Conservation (phyloP, 2,113 vertebrate genomes). For the Myiagra hebetior region DNA sequence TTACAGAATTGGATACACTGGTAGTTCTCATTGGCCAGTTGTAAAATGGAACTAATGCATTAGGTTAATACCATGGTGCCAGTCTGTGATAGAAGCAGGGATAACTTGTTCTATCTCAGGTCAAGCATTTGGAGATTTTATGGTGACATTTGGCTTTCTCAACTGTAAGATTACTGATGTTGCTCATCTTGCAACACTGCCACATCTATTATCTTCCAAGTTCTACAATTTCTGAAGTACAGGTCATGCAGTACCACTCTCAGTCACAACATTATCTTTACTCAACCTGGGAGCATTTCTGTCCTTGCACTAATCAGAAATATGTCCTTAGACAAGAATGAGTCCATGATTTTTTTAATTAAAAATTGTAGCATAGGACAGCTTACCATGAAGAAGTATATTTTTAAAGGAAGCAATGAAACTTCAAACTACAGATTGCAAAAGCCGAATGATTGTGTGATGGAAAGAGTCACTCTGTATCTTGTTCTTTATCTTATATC, state of each 20-base stretch:
- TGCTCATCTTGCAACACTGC: neutral
- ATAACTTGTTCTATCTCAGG: neutral
- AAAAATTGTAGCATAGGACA: neutral
- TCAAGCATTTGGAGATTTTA: neutral
- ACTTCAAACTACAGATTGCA: neutral
- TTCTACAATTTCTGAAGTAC: neutral
- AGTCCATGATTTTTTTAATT: neutral
- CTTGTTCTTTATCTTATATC: neutral
- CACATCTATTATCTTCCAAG: neutral
- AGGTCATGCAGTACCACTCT: neutral
- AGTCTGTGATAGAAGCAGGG: neutral
- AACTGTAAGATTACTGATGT: neutral
- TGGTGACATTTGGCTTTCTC: neutral
- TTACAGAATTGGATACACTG: neutral
- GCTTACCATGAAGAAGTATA: neutral
- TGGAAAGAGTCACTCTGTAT: neutral
- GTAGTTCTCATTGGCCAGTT: neutral
- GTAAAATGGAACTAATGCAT: neutral
- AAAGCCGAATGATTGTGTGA: neutral
- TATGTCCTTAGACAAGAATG: neutral
- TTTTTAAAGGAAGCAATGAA: neutral
- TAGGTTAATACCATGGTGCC: neutral
- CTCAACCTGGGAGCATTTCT: neutral
- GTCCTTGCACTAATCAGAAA: neutral
- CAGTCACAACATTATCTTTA: neutral